phyloP scores from a whole-genome alignment of 2,113 vertebrate genomes.

The Chinchilla lanigera region DNA sequence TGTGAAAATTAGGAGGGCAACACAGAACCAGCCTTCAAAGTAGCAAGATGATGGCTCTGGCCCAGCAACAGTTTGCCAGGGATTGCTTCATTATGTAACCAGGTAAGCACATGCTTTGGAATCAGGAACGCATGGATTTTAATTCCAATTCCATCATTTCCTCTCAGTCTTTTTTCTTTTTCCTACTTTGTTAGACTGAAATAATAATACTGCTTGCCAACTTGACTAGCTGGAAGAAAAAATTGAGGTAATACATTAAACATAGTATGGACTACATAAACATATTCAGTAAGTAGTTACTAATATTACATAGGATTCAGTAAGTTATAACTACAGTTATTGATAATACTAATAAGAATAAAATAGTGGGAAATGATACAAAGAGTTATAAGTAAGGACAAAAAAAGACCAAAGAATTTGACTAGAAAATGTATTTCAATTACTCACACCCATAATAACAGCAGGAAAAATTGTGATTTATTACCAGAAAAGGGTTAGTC shows the following conservation, averaged over 20 bases:
- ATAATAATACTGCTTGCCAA: background rate
- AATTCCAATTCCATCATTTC: background rate
- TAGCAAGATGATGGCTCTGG: background rate
- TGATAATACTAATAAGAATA: background rate
- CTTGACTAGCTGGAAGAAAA: background rate
- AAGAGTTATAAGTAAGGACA: background rate
- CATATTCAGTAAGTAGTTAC: background rate
- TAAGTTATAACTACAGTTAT: background rate
- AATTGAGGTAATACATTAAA: background rate
- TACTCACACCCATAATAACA: background rate
- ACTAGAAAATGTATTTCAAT: background rate
- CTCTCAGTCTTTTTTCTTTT: background rate
- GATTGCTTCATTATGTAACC: background rate
- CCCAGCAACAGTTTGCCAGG: background rate
- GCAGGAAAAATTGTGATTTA: background rate
- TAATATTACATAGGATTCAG: background rate
- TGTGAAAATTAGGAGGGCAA: constrained; percentile 17
- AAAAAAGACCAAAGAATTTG: background rate
- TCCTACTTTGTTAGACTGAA: background rate
- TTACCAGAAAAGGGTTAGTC: background rate
- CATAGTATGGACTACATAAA: background rate
- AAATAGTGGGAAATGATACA: background rate
- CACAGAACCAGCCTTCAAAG: background rate
- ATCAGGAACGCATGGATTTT: background rate
- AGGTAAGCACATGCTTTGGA: background rate